Conservation (phyloP, 2,797 vertebrate species). For the Microchirus variegatus region DNA sequence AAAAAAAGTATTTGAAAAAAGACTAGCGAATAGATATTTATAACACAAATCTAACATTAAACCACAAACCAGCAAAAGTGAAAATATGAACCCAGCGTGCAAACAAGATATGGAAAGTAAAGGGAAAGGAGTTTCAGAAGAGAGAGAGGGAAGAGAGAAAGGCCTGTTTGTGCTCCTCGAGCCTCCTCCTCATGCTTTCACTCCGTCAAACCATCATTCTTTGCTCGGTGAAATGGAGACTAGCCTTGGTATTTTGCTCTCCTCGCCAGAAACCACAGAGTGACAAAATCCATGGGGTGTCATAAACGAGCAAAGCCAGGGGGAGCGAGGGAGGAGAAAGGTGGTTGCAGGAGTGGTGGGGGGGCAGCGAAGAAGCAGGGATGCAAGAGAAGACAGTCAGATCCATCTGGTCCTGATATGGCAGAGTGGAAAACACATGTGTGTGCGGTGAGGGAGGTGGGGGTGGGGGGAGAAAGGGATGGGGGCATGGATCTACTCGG, state of each 20-base stretch:
- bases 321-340: slow-evolving; percentile 73
- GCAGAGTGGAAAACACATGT: slow-evolving; percentile 89
- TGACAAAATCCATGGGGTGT: slow-evolving; percentile 94
- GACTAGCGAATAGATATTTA: too few relatives aligned
- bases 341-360: slow-evolving; percentile 60
- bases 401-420: slow-evolving; percentile 94
- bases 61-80: slow-evolving; percentile 15
- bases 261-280: slow-evolving; percentile 90
- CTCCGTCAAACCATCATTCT: slow-evolving; percentile 57
- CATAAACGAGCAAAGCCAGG: slow-evolving; percentile 80
- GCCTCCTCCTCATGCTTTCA: slow-evolving; percentile 48
- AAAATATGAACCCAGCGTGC: slow-evolving; percentile 34
- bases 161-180: slow-evolving; percentile 61
- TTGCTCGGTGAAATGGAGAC: slow-evolving; percentile 86
- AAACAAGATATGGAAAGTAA: slow-evolving; percentile 53
- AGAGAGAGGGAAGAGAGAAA: slow-evolving; percentile 59
- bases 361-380: slow-evolving; percentile 49
- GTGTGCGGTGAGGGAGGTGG: slow-evolving; percentile 75
- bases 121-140: slow-evolving; percentile 52
- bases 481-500: slow-evolving; percentile 46
- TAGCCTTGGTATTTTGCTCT: slow-evolving; percentile 83
- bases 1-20: slow-evolving; percentile 12
- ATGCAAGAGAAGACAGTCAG: slow-evolving; percentile 85
- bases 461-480: slow-evolving; percentile 9
- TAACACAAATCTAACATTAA: slow-evolving; percentile 15